Evolutionary conservation across 2,888 invertebrate species (phyloP).

Genomic region (Octodonta nipae): DNA sequence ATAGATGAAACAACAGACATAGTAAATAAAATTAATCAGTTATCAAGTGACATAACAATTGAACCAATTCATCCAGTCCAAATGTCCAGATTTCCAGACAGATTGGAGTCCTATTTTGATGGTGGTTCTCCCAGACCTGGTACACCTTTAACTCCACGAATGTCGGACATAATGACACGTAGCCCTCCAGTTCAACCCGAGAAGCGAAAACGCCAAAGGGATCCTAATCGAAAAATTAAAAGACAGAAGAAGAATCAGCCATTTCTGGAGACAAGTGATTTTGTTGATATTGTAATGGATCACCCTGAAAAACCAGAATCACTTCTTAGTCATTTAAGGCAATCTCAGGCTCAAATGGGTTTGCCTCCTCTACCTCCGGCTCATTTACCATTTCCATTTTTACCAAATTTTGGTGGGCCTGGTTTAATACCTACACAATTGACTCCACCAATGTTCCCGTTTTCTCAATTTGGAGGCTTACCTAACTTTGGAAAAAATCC

Average conservation of each 20-base stretch:
- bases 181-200: slow-evolving; percentile 47
- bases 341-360: slow-evolving; percentile 12
- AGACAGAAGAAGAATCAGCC: slow-evolving; percentile 20
- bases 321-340: slow-evolving; percentile 18
- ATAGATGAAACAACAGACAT: slow-evolving; percentile 33
- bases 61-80: slow-evolving; percentile 33
- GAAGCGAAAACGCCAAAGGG: slow-evolving; percentile 39
- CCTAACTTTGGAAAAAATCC: slow-evolving; percentile 46
- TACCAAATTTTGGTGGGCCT: slow-evolving; percentile 37
- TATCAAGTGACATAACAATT: slow-evolving; percentile 43
- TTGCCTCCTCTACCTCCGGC: slow-evolving; percentile 14
- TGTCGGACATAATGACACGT: slow-evolving; percentile 44
- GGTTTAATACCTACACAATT: slow-evolving; percentile 19
- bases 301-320: slow-evolving; percentile 33
- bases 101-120: slow-evolving; percentile 32
- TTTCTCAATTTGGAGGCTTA: slow-evolving; percentile 29
- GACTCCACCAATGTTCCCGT: slow-evolving; percentile 28
- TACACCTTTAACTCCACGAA: slow-evolving; percentile 44
- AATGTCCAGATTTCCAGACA: slow-evolving; percentile 28
- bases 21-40: slow-evolving; percentile 23
- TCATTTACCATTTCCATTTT: slow-evolving; percentile 41
- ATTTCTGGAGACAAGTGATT: slow-evolving; percentile 19
- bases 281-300: slow-evolving; percentile 26
- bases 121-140: slow-evolving; percentile 43
- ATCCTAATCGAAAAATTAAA: slow-evolving; percentile 29